Evolutionary conservation across 2,113 vertebrate genomes (phyloP), one percentile per base, ranked within the genome.

Genomic region (Pygoscelis antarcticus): DNA sequence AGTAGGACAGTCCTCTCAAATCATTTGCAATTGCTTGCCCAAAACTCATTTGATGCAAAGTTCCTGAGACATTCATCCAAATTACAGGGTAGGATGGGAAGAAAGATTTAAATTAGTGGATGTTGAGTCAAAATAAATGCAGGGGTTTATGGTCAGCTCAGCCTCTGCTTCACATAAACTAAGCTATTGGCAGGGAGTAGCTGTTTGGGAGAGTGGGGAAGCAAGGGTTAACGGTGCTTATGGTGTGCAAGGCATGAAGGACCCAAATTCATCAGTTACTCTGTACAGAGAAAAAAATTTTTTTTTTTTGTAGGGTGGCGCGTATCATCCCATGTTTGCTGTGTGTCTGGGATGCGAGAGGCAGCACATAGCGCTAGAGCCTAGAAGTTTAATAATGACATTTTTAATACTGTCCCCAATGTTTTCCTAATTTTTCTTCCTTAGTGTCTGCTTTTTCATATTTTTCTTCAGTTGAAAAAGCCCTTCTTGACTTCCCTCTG

Each of bases 101-200:
- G n/a, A 54, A 42, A 44, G 6, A 16, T 40, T 47, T 34, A 17
- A 60, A 44, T 36, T 36, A 6, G 38, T 12, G 14, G 32, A 20
- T 69, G 12, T 17, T 21, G 29, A 65, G 34, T 26, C 15, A 36
- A 80, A 76, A 57, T 34, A 75, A 32, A 26, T 3, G 5, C 16
- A 1, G 1, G 2, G 9, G 10, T 38, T 38, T 51, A 11, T 51
- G 51, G 42, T 71, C 55, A n/a, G 44, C 27, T 64, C 38, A 16
- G n/a, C 18, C 44, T 32, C 29, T 4, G 3, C 34, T 30, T 76
- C 1, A 0, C 19, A 10, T 30, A 6, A 47, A 6, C 3, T 3
- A 3, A 89, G 42, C 36, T 40, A 1, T 26, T 26, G 62, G 23
- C 14, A 13, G 6, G 15, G 23, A 7, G 27, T 15, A 5, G n/a